Evolutionary conservation across 2,888 invertebrate species (phyloP), one percentile per base, ranked within the genome.

Genomic region (Abrostola triplasia): DNA sequence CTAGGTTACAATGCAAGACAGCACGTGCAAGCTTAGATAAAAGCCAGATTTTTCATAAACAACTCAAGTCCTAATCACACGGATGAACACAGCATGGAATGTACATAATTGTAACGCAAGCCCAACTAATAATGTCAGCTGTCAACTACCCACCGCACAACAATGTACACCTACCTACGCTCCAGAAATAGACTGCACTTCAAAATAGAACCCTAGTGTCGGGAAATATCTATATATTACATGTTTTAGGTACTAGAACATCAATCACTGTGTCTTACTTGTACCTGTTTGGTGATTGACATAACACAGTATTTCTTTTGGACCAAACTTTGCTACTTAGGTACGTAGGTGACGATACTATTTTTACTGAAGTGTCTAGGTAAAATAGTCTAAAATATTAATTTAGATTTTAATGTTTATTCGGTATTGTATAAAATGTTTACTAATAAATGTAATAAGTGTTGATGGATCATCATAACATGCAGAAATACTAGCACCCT

Each of bases 121-220:
- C 24, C 55, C 62, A 52, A 57, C 72, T 77, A 74, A 78, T 81
- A 75, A 80, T 62, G 71, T 67, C 55, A 65, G 64, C 66, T 76
- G 74, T 80, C 81, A 78, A 71, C 60, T 57, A 52, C 49, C 44
- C 66, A 47, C 58, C 64, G 64, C 76, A 73, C 73, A 77, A 82
- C 80, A 82, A 73, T 76, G 76, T 74, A 69, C 67, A 24, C 24
- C 24, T 24, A 24, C 24, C 24, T 24, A 24, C 55, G 50, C 59
- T 54, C 73, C 42, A 54, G 24, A 78, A 79, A 76, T 79, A 79
- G 66, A 67, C 41, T 62, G 60, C 55, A 72, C 71, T 75, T 74
- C 61, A 67, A 76, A 80, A 82, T 82, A 81, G 77, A 81, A 75
- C 69, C 72, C 71, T 77, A 73, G 76, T 73, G 72, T 64, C 75